Conservation (phyloP, 2,888 invertebrate genomes). For the Brachypalpus laphriformis region DNA sequence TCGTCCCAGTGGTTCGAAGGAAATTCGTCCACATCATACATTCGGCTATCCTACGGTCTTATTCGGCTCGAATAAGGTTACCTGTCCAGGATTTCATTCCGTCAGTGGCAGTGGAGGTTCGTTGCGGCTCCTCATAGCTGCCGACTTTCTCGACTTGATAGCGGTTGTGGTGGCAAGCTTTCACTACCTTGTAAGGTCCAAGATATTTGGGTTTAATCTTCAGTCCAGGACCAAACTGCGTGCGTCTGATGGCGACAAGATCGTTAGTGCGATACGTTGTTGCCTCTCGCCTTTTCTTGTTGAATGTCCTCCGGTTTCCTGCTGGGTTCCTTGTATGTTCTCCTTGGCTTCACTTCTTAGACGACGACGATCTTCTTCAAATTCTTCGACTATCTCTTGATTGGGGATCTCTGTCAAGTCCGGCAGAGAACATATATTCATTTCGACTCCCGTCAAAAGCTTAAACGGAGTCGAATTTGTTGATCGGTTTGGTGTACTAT, state of each 20-base stretch:
- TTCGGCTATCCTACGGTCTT: background rate
- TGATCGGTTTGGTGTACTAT: background rate
- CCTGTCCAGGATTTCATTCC: slow-evolving; percentile 3
- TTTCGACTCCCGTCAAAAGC: background rate
- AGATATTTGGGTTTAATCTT: slow-evolving; percentile 5
- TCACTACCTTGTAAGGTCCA: too few species aligned
- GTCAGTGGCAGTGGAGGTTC: background rate
- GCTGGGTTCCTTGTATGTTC: background rate
- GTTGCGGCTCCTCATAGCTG: background rate
- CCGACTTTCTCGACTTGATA: too few species aligned
- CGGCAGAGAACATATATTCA: background rate
- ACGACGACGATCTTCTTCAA: slow-evolving; percentile 6
- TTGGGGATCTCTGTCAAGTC: background rate
- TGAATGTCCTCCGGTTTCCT: background rate
- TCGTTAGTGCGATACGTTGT: background rate
- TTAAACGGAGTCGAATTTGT: background rate
- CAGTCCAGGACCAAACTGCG: slow-evolving; percentile 3
- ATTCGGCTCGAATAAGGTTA: too few species aligned
- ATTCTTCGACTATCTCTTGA: background rate
- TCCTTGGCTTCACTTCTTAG: background rate
- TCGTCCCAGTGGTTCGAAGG: background rate
- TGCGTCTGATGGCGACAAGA: background rate
- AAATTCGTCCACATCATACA: background rate
- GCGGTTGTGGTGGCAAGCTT: too few species aligned
- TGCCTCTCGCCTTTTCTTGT: background rate